These are phyloP conservation scores for Macropis europaea DNA, from an alignment of 2,888 invertebrate genomes.

Conservation along the genomic window DNA sequence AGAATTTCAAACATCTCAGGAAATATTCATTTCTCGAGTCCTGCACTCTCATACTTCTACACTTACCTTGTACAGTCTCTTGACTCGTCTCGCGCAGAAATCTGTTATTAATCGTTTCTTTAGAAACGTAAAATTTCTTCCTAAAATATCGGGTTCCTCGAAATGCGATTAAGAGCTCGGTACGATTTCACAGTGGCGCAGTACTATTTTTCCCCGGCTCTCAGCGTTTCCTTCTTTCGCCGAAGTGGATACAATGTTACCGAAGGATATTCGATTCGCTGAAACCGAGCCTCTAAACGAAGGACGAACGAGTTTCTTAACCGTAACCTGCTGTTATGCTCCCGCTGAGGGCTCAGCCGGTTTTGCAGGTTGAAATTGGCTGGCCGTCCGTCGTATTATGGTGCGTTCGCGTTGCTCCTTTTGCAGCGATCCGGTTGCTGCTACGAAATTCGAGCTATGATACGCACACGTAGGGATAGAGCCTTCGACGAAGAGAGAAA, in stretches of 20 bases:
- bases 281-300: conserved; percentile 64
- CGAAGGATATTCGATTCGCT: conserved; percentile 50
- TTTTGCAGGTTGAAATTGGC: conserved; percentile 71
- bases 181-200: too few species aligned
- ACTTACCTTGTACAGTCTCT: too few species aligned
- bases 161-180: too few species aligned
- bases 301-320: conserved; percentile 68
- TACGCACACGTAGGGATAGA: conserved; percentile 15
- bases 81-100: too few species aligned
- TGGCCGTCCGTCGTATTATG: conserved; percentile 64
- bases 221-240: background rate
- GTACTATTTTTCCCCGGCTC: too few species aligned
- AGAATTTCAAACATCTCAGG: too few species aligned
- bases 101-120: too few species aligned
- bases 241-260: background rate
- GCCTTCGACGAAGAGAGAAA: conserved; percentile 37
- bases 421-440: conserved; percentile 44
- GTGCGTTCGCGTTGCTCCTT: conserved; percentile 59
- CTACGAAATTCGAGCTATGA: conserved; percentile 56
- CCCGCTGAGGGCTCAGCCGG: conserved; percentile 61
- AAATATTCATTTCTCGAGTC: too few species aligned
- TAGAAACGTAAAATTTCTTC: too few species aligned
- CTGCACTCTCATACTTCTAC: too few species aligned
- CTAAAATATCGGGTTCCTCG: too few species aligned
- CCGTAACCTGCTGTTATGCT: conserved; percentile 61